These are phyloP conservation scores for Synanthedon andrenaeformis DNA, from an alignment of 2,888 invertebrate species.

Conservation along the genomic window DNA sequence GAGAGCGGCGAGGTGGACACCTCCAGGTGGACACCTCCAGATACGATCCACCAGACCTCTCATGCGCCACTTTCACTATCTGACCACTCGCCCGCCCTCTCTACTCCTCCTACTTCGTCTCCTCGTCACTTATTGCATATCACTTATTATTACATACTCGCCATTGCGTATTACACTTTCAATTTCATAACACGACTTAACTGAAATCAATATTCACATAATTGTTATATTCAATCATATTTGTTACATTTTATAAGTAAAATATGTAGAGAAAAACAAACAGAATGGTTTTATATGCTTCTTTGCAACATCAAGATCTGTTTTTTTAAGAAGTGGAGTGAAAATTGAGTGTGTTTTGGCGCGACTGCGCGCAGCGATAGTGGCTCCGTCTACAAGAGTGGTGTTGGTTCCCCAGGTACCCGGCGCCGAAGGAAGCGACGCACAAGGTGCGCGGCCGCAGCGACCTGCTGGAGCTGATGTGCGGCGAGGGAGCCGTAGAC, in stretches of 20 bases:
- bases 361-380: not conserved
- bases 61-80: not conserved
- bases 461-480: slow-evolving; percentile 85
- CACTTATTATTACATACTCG: no score
- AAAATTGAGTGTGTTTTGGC: no score
- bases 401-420: slow-evolving; percentile 69
- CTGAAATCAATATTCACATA: no score
- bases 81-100: not conserved
- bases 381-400: not conserved
- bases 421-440: slow-evolving; percentile 88
- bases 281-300: no score
- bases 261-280: no score
- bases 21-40: no score
- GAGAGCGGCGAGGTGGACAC: slow-evolving; percentile 90
- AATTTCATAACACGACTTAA: no score
- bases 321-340: no score
- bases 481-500: slow-evolving; percentile 83
- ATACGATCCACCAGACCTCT: not conserved
- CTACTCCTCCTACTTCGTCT: not conserved
- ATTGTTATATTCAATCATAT: no score
- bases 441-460: slow-evolving; percentile 90
- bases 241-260: not conserved
- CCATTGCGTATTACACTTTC: no score
- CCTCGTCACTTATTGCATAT: no score
- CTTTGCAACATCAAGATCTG: no score